These are phyloP conservation scores for Gopherus flavomarginatus DNA, from an alignment of 2,113 vertebrate species.

Conservation along the genomic window DNA sequence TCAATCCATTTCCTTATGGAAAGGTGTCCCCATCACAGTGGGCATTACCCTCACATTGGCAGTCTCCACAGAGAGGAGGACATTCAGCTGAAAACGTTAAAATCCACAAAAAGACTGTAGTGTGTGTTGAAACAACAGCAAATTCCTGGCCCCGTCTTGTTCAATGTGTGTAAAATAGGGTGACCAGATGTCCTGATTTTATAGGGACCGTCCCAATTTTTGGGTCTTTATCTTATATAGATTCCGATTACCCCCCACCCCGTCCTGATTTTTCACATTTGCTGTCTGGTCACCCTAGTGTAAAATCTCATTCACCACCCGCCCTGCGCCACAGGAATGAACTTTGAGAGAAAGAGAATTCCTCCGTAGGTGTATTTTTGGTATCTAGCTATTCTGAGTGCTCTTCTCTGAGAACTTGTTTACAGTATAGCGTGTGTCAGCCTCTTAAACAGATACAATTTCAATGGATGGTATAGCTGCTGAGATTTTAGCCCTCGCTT, in stretches of 20 bases:
- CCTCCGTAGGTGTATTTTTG: slow-evolving; percentile 7
- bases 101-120: not conserved
- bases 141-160: not conserved
- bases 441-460: not conserved
- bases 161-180: not conserved
- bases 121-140: not conserved
- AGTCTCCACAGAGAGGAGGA: not conserved
- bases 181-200: too few relatives aligned
- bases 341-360: not conserved
- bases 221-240: too few relatives aligned
- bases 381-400: not conserved
- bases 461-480: not conserved
- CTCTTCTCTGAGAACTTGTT: not conserved
- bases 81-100: not conserved
- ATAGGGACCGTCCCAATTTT: too few relatives aligned
- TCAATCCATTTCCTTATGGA: not conserved
- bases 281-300: not conserved
- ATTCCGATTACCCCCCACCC: too few relatives aligned
- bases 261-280: too few relatives aligned
- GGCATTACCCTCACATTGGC: not conserved
- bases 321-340: not conserved
- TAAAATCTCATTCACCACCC: not conserved
- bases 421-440: not conserved
- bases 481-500: not conserved
- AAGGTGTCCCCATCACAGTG: not conserved